Evolutionary conservation across 2,797 vertebrate genomes (phyloP).

Genomic region (Coregonus sp.): DNA sequence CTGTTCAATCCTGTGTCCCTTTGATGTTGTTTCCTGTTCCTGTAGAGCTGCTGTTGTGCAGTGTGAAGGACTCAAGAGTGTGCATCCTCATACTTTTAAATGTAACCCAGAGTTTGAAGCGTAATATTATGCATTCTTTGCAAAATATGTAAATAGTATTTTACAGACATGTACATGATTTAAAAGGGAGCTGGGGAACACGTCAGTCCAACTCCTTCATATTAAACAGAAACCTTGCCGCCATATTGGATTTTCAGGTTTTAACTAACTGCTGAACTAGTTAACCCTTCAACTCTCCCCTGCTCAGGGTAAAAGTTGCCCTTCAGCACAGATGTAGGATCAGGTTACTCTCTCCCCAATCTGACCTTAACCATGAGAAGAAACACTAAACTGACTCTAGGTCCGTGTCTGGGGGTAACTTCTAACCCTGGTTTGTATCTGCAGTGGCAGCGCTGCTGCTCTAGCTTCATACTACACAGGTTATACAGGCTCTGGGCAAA

Average conservation of each 20-base stretch:
- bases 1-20: neutral
- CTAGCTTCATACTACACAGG: neutral
- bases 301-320: constrained; percentile 7
- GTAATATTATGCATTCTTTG: constrained; percentile 25
- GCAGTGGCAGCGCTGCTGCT: constrained; percentile 4
- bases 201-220: neutral
- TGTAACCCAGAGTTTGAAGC: constrained; percentile 71
- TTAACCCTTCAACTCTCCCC: constrained; percentile 2
- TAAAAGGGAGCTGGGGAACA: neutral
- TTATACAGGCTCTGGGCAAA: constrained; percentile 52
- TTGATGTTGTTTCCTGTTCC: constrained; percentile 38
- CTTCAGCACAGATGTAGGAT: neutral
- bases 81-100: constrained; percentile 88
- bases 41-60: constrained; percentile 64
- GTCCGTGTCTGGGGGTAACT: neutral
- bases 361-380: neutral
- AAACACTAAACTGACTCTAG: neutral
- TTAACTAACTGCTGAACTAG: neutral
- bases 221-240: neutral
- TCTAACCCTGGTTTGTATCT: constrained; percentile 4
- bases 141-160: constrained; percentile 9
- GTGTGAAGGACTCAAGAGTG: constrained; percentile 83
- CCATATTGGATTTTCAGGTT: constrained; percentile 19
- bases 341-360: neutral
- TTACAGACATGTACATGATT: constrained; percentile 18